phyloP scores from a whole-genome alignment of 2,888 invertebrate genomes.

The Erebia epiphron region DNA sequence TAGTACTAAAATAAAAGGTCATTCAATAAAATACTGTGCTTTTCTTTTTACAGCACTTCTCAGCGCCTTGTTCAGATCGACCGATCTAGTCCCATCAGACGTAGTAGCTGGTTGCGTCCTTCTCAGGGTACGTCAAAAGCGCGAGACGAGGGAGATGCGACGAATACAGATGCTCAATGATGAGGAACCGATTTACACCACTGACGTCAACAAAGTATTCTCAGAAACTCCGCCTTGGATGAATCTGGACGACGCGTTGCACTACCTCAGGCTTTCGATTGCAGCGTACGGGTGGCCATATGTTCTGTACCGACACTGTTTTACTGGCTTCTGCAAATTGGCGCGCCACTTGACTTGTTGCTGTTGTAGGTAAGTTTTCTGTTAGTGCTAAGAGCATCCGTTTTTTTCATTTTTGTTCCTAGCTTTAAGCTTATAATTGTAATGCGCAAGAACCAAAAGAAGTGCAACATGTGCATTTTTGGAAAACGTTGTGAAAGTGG shows the following conservation, averaged over 20 bases:
- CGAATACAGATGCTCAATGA: slow-evolving; percentile 85
- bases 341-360: slow-evolving; percentile 88
- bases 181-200: slow-evolving; percentile 86
- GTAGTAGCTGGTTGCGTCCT: slow-evolving; percentile 93
- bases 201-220: slow-evolving; percentile 84
- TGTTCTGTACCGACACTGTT: slow-evolving; percentile 89
- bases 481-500: too few species aligned
- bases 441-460: too few species aligned
- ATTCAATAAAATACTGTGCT: background rate
- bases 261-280: slow-evolving; percentile 91
- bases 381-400: too few species aligned
- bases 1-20: too few species aligned
- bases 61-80: slow-evolving; percentile 90
- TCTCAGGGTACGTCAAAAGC: slow-evolving; percentile 89
- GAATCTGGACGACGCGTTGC: slow-evolving; percentile 88
- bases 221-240: slow-evolving; percentile 89
- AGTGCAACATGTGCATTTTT: too few species aligned
- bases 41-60: slow-evolving; percentile 83
- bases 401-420: too few species aligned
- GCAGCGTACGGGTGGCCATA: slow-evolving; percentile 96
- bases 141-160: slow-evolving; percentile 87
- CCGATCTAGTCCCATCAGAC: slow-evolving; percentile 94
- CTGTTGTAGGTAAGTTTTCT: slow-evolving; percentile 84
- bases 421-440: too few species aligned
- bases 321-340: slow-evolving; percentile 89